phyloP scores from a whole-genome alignment of 2,888 invertebrate species.

The Congeria kusceri region DNA sequence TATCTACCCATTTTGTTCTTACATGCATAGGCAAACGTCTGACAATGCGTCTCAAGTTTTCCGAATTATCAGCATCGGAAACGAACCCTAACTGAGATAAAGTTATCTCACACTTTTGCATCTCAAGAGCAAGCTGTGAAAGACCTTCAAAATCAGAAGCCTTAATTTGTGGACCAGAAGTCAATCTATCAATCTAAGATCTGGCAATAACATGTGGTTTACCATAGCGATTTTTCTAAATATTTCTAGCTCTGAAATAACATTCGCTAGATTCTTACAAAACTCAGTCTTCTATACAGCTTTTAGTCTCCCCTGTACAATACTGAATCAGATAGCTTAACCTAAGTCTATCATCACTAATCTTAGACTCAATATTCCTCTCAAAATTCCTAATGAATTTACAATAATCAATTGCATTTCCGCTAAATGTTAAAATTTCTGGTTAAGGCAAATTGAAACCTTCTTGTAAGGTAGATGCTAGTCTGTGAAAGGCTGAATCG shows the following conservation, averaged over 20 bases:
- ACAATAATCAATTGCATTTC: slow-evolving; percentile 9
- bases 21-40: slow-evolving; percentile 39
- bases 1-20: slow-evolving; percentile 43
- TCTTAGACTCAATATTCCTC: slow-evolving; percentile 7
- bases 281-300: too few species aligned
- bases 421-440: slow-evolving; percentile 12
- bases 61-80: slow-evolving; percentile 16
- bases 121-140: slow-evolving; percentile 24
- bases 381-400: slow-evolving; percentile 18
- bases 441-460: slow-evolving; percentile 13
- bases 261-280: neutral
- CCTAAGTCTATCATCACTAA: slow-evolving; percentile 27
- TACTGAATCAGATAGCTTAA: slow-evolving; percentile 28
- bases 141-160: slow-evolving; percentile 2
- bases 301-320: slow-evolving; percentile 16
- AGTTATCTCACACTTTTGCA: slow-evolving; percentile 42
- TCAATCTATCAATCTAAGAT: neutral
- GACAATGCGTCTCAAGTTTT: slow-evolving; percentile 36
- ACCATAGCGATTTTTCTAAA: neutral
- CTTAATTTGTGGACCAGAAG: slow-evolving; percentile 1
- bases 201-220: slow-evolving; percentile 1
- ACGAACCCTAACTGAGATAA: slow-evolving; percentile 11
- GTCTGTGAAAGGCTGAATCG: neutral
- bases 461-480: slow-evolving; percentile 11
- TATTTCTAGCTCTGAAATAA: neutral